Evolutionary conservation across 2,888 invertebrate species (phyloP), one percentile per base, ranked within the genome.

Genomic region (Andrena fulva): DNA sequence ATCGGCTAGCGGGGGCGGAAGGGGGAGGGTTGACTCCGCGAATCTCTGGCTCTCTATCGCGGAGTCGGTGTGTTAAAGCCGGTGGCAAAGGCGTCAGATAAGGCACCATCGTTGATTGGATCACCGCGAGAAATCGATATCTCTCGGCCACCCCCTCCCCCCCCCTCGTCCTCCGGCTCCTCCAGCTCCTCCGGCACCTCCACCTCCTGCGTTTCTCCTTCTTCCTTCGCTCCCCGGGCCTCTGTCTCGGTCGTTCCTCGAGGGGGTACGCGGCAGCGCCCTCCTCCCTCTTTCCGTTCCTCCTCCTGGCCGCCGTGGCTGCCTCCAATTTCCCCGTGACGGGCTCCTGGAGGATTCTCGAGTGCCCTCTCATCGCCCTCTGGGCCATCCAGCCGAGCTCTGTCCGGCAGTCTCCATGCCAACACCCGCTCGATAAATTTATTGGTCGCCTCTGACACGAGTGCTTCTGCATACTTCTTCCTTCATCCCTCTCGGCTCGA

Each of bases 371-470:
- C 92, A 91, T 92, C 91, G 91, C 92, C 91, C 92, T 93, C 92
- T 90, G 90, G 91, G 89, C 92, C 91, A 92, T 91, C 93, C 93
- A 91, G 90, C 91, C 92, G 91, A 92, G 92, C 91, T 92, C 92
- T 92, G 93, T 94, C 93, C 93, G 91, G 93, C 92, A 91, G 92
- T 94, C 94, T 93, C 93, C 93, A 93, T 93, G 93, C 93, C 93
- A 93, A 93, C 93, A 93, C 93, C 91, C 93, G 93, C 93, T 93
- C 93, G 93, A 93, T 93, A 93, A 93, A 93, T 93, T 93, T 93
- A 93, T 94, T 93, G 93, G 93, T 93, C 92, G 93, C 91, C 89
- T 91, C 91, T 91, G 89, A 91, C 91, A 91, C 91, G 90, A 87
- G 88, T 85, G 87, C 81, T 82, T 78, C 84, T 85, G 81, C 78